Conservation (phyloP, 2,797 vertebrate species). For the Tokudaia muenninki region DNA sequence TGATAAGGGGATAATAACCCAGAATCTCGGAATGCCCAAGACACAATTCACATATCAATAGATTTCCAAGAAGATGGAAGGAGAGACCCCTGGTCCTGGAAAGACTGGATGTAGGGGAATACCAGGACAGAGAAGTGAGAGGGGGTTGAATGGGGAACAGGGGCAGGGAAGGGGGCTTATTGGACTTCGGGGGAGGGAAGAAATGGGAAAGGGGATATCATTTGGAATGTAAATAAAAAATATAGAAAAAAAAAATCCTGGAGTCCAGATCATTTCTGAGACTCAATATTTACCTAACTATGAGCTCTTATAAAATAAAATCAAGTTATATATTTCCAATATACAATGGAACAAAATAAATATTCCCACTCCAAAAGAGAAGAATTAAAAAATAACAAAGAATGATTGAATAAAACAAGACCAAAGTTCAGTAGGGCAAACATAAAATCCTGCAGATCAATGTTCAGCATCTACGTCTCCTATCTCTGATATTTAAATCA, state of each 20-base stretch:
- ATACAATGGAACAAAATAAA: background rate
- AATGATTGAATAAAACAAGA: background rate
- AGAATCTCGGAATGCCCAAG: too few species aligned
- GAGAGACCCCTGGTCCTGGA: too few species aligned
- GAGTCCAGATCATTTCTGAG: background rate
- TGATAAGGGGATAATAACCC: too few species aligned
- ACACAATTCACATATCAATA: too few species aligned
- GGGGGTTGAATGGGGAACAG: too few species aligned
- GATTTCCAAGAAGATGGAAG: too few species aligned
- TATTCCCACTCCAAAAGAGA: background rate
- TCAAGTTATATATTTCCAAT: background rate
- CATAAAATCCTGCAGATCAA: background rate
- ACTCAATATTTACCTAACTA: background rate
- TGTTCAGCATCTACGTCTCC: background rate
- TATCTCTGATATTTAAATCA: background rate
- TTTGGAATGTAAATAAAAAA: too few species aligned
- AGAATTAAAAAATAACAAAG: background rate
- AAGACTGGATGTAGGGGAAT: too few species aligned
- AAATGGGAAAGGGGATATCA: too few species aligned
- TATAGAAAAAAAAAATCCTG: background rate
- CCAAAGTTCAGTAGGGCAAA: background rate
- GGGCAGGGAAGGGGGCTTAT: too few species aligned
- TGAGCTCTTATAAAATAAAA: background rate
- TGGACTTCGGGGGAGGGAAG: too few species aligned
- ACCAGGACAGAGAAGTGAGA: too few species aligned